These are phyloP conservation scores for Drosophila funebris DNA, from an alignment of 1,140 invertebrate species.

Conservation along the genomic window DNA sequence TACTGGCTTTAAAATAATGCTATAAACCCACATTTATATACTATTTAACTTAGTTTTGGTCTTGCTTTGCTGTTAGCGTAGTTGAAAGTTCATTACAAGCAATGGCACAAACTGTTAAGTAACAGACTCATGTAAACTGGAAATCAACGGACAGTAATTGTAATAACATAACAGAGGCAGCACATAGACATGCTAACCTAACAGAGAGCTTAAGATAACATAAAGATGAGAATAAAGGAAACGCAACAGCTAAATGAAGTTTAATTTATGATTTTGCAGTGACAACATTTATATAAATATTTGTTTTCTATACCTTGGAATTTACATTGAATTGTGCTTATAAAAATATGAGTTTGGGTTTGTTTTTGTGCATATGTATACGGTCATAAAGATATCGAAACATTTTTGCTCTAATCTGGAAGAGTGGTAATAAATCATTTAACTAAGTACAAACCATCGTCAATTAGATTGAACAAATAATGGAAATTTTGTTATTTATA, in stretches of 20 bases:
- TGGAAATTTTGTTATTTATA: neutral
- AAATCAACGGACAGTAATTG: no score
- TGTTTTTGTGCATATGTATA: neutral
- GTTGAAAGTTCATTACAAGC: no score
- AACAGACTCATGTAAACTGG: neutral
- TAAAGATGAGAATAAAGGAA: no score
- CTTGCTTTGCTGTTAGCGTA: no score
- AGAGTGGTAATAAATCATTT: neutral
- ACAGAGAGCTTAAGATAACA: no score
- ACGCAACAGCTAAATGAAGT: no score
- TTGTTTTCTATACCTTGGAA: no score
- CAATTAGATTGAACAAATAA: neutral
- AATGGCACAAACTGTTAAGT: neutral
- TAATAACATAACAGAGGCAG: no score
- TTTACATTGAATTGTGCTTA: no score
- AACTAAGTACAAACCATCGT: neutral
- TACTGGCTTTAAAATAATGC: neutral
- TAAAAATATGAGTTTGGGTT: neutral
- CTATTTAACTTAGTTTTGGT: neutral
- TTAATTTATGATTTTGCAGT: no score
- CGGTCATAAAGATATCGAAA: slow-evolving; percentile 26
- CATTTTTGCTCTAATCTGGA: neutral
- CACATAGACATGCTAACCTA: no score
- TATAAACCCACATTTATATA: neutral
- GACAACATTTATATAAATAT: no score